Evolutionary conservation across 2,797 vertebrate genomes (phyloP).

Genomic region (Epinephelus coioides): DNA sequence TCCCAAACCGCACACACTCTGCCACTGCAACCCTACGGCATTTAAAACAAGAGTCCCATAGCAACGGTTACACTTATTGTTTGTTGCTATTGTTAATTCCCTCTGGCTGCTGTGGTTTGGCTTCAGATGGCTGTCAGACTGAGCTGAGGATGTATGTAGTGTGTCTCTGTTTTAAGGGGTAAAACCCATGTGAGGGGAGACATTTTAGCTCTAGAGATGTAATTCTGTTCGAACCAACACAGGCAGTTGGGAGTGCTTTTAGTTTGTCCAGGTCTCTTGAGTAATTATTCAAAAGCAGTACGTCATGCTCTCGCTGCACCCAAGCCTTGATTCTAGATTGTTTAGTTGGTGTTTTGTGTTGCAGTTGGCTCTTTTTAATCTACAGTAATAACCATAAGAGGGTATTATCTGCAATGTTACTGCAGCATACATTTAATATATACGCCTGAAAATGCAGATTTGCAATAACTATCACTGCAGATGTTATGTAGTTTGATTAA

Average conservation of each 20-base stretch:
- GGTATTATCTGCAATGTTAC: not conserved
- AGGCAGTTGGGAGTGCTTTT: not conserved
- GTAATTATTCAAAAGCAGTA: slow-evolving; percentile 19
- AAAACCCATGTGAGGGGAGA: not conserved
- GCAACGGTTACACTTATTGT: slow-evolving; percentile 36
- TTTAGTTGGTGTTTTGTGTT: slow-evolving; percentile 13
- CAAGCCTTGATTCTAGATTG: not conserved
- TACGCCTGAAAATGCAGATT: not conserved
- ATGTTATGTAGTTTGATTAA: not conserved
- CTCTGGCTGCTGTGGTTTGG: slow-evolving; percentile 36
- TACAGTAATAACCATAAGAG: not conserved
- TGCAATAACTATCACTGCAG: not conserved
- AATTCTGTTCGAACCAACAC: not conserved
- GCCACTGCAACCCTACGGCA: slow-evolving; percentile 7
- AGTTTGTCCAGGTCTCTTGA: not conserved
- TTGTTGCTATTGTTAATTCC: slow-evolving; percentile 35
- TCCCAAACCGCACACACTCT: slow-evolving; percentile 34
- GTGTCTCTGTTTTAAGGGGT: not conserved
- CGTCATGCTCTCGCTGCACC: not conserved
- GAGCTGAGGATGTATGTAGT: not conserved
- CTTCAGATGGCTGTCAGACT: not conserved
- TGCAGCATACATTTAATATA: slow-evolving; percentile 11
- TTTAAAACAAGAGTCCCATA: slow-evolving; percentile 43
- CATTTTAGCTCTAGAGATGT: not conserved
- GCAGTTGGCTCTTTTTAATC: not conserved